Evolutionary conservation across 2,797 vertebrate species (phyloP), one percentile per base, ranked within the genome.

Genomic region (Pseudopleuronectes americanus): DNA sequence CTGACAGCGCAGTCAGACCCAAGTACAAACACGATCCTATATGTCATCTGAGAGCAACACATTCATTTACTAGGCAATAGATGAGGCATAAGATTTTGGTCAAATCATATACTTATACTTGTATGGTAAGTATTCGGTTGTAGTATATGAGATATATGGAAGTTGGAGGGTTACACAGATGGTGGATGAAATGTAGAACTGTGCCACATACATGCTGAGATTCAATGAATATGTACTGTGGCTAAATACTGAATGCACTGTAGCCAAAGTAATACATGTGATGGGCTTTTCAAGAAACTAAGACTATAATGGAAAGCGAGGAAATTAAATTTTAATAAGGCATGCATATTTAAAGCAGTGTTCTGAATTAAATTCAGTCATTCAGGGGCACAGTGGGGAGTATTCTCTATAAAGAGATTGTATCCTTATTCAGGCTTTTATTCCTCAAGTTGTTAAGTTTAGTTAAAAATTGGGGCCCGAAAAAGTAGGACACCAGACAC

Each of bases 381-480:
- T n/a, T 21, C 24, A 57, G 36, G 28, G 5, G 13, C 16, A 71
- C 23, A 21, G 3, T 9, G 14, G 26, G 12, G 24, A 24, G 17
- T 36, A 1, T 13, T 68, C 19, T 14, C 45, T 13, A 2, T n/a
- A 24, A 64, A 21, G 49, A 58, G 36, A 66, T 12, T 1, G 0
- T 48, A 17, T n/a, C 38, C 51, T 3, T 45, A 43, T 51, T 66
- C 19, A 45, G 47, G 22, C n/a, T 68, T 57, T 68, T 16, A 24
- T 57, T 49, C 8, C 36, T 63, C 21, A 17, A 58, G n/a, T 36
- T 38, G 56, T 57, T n/a, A 38, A 57, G 12, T 38, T 36, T 36
- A 38, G 33, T 38, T 22, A n/a, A 57, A 22, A 13, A 31, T 31
- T 38, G 13, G 2, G 28, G 31, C 12, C 33, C 36, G 31, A 23